Base-by-base conservation (phyloP, 2,888 invertebrate species). In the Aporophyla nigra region DNA sequence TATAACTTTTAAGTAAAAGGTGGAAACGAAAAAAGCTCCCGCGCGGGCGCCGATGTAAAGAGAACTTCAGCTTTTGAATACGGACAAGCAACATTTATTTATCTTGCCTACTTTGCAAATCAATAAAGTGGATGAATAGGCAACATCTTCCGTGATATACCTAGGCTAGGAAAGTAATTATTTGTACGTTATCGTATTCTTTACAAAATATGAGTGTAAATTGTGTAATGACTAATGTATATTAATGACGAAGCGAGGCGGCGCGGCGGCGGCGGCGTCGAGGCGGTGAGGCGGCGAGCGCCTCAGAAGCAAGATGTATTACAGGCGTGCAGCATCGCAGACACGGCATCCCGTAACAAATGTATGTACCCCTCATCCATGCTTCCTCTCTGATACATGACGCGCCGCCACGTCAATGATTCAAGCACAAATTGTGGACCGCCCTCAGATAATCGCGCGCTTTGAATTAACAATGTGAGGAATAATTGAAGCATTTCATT, bases 1-100 rank as follows among this genome's bases (percentile, higher is more conserved):
- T 93, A 91, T 91, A 93, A 93, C 93, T 93, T 92, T 92, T 93
- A 91, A 92, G 93, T 93, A 92, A 93, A 94, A 93, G 92, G 92
- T 93, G 90, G 89, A 86, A 91, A 87, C 76, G 89, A 91, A 93
- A 93, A 93, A 94, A 90, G 88, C 88, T 86, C 85, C 82, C 82
- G 74, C 78, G 74, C 85, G 78, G 74, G 80, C 80, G 82, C 83
- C 82, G 78, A 86, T 85, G 86, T 87, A 88, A 90, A 92, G 86
- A 86, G 89, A 93, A 92, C 87, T 92, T 91, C 76, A 78, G 80
- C 81, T 90, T 91, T 90, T 88, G 86, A 90, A 91, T 92, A 90
- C 89, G 85, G 89, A 90, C 84, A 87, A 88, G 86, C 87, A 80
- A 80, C 75, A 76, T 80, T 86, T 87, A 83, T 85, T 85, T 87